Base-by-base conservation (phyloP, 2,113 vertebrate species). In the Antechinus flavipes region DNA sequence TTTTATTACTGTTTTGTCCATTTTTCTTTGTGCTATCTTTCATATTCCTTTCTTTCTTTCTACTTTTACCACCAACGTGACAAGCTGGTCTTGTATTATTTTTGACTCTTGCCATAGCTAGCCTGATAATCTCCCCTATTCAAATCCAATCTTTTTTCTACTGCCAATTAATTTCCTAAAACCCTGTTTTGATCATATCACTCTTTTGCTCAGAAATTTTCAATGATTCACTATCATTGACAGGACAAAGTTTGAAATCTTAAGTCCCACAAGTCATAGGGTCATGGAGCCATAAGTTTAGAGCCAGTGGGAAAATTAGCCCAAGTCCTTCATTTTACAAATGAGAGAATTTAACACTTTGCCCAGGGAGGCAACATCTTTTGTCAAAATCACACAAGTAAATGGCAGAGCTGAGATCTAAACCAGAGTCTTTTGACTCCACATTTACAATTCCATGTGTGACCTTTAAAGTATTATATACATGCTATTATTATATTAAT, bases 11-110 rank as follows among this genome's bases (percentile, higher is more conserved):
- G 11, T 68, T 11, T 9, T 68, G 30, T 68, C 27, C 58, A 68
- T 93, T 91, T 19, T 95, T 11, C 46, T 91, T 93, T 90, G 26
- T 0, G 92, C 14, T 26, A 90, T 91, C 94, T 93, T 23, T 91
- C 24, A 93, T 35, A 49, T 42, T 92, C 19, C 2, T 30, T 16
- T 3, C 7, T 92, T 93, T 89, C 50, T 94, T 92, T 96, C 26
- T 61, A 23, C 92, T 91, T 6, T 7, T 6, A 94, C 91, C 76
- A 53, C 2, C 24, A 12, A 56, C 49, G 46, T 3, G 30, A 42
- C 2, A 52, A 54, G 91, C 91, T 50, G 76, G 53, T 30, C 19
- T 94, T 55, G 93, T 92, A 14, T 76, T 76, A n/a, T 76, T 16
- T 76, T 76, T 76, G 35, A 76, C 16, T 76, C 2, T 76, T 76